Evolutionary conservation across 1,140 invertebrate species (phyloP), one percentile per base, ranked within the genome.

Genomic region (Bombus fervidus): DNA sequence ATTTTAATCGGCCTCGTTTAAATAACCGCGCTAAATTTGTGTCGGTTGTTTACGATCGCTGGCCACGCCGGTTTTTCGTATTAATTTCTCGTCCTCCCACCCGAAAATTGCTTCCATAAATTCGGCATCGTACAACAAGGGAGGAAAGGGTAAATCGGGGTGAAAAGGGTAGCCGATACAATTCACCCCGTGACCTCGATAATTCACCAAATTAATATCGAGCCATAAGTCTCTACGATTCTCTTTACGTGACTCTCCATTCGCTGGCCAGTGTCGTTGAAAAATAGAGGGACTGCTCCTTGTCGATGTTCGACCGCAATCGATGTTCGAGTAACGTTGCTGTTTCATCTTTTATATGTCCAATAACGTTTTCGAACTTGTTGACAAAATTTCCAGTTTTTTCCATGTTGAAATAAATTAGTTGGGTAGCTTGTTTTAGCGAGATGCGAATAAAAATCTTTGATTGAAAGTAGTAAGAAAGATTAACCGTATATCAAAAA

Each of bases 1-100:
- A 85, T 85, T 85, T 85, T 85, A 80, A 85, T 85, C 83, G 83
- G 76, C 10, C 37, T 68, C 83, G 83, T 85, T 85, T 85, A 85
- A 85, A 85, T 80, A 85, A 80, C 77, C 68, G 77, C 68, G 83
- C 41, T n/a, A 85, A 85, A 85, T 85, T 85, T 85, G 83, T 80
- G 83, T 53, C 41, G 39, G 68, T 85, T 85, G 83, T 85, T 85
- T 85, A 85, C 77, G 83, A 80, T 73, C 83, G 43, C 15, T 13
- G 31, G 31, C 12, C 34, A 28, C 39, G 18, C 75, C 28, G 41
- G 64, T 80, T 85, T 85, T 85, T 78, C 83, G 34, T 85, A 85
- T 85, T 85, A 85, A 85, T 85, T 72, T 53, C 83, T 39, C 47
- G 10, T 72, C 64, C 64, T 18, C 3, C 39, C 68, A 9, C 68